Evolutionary conservation across 1,140 invertebrate species (phyloP).

Genomic region (Drosophila lacteicornis): DNA sequence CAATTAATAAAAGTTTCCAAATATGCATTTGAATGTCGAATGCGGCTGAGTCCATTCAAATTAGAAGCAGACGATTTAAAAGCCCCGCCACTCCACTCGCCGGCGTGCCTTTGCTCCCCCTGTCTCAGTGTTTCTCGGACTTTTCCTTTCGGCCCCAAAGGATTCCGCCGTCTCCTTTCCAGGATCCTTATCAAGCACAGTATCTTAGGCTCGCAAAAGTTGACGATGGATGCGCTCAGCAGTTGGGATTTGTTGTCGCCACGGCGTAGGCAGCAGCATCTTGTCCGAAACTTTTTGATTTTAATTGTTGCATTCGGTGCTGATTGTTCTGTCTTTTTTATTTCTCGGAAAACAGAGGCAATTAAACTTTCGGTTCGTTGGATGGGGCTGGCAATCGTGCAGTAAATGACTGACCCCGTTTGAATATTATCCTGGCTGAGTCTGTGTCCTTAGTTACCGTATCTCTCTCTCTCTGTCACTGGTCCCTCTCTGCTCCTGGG

Average conservation of each 20-base stretch:
- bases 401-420: slow-evolving; percentile 79
- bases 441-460: slow-evolving; percentile 25
- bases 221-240: slow-evolving; percentile 68
- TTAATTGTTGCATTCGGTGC: slow-evolving; percentile 76
- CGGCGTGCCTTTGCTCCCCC: slow-evolving; percentile 27
- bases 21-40: slow-evolving; percentile 85
- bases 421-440: slow-evolving; percentile 34
- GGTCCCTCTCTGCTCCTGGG: background rate
- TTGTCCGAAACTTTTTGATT: slow-evolving; percentile 74
- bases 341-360: slow-evolving; percentile 48
- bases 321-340: slow-evolving; percentile 7
- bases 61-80: slow-evolving; percentile 74
- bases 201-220: slow-evolving; percentile 43
- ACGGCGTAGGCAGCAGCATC: slow-evolving; percentile 67
- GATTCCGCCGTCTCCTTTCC: background rate
- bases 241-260: slow-evolving; percentile 65
- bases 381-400: slow-evolving; percentile 69
- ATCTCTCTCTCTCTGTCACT: slow-evolving; percentile 9
- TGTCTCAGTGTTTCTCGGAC: slow-evolving; percentile 9
- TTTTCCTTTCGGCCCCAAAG: slow-evolving; percentile 8
- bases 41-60: slow-evolving; percentile 84
- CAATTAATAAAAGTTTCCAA: slow-evolving; percentile 85
- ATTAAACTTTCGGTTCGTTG: slow-evolving; percentile 76
- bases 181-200: slow-evolving; percentile 3
- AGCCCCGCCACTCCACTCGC: slow-evolving; percentile 46